phyloP scores from a whole-genome alignment of 2,113 vertebrate species.

The Nicator chloris region DNA sequence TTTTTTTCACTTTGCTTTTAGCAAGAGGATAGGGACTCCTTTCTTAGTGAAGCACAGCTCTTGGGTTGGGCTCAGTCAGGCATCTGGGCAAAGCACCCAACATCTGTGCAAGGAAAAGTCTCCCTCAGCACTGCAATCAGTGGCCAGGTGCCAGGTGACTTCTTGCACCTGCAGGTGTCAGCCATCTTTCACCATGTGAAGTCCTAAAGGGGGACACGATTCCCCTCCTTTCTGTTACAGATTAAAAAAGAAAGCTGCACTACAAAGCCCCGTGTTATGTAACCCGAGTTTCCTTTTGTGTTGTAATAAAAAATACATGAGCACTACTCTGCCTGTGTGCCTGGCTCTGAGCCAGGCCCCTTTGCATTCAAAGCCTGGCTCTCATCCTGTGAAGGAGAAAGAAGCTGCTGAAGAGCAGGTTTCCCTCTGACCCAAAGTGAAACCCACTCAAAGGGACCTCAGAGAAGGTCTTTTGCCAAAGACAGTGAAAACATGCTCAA shows the following conservation, averaged over 20 bases:
- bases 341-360: background rate
- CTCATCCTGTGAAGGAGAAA: background rate
- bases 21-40: background rate
- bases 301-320: constrained; percentile 36
- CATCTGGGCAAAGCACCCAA: background rate
- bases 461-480: background rate
- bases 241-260: constrained; percentile 11
- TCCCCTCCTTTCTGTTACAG: background rate
- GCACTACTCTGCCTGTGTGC: background rate
- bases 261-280: background rate
- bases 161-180: background rate
- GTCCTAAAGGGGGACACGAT: background rate
- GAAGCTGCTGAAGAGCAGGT: background rate
- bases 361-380: background rate
- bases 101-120: background rate
- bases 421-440: constrained; percentile 1
- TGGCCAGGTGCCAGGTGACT: background rate
- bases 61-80: background rate
- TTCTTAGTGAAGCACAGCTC: background rate
- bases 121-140: background rate
- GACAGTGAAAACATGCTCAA: background rate
- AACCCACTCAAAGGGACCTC: background rate
- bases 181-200: background rate
- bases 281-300: constrained; percentile 9
- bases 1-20: constrained; percentile 4